phyloP scores from a whole-genome alignment of 2,888 invertebrate genomes.

The Drosophila melanosoma region DNA sequence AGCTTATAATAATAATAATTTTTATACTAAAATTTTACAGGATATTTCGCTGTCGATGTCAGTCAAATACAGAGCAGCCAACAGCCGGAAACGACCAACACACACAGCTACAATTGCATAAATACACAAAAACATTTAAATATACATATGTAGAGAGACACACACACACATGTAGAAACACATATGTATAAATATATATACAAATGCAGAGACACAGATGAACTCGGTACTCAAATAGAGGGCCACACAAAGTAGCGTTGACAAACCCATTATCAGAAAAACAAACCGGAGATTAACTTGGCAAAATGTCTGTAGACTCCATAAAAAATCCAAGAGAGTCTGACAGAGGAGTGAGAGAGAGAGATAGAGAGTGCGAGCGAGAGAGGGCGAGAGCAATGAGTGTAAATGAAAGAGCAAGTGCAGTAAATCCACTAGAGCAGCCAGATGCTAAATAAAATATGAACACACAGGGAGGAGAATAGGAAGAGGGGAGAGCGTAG shows the following conservation, averaged over 20 bases:
- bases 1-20: not conserved
- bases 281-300: constrained; percentile 81
- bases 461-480: constrained; percentile 33
- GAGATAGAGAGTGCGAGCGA: constrained; percentile 17
- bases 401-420: constrained; percentile 48
- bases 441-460: constrained; percentile 78
- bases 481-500: not conserved
- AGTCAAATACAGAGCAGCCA: constrained; percentile 6
- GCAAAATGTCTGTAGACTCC: constrained; percentile 78
- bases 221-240: constrained; percentile 57
- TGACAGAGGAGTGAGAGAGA: constrained; percentile 6
- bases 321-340: constrained; percentile 55
- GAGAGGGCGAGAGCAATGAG: constrained; percentile 7
- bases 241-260: constrained; percentile 73
- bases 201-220: constrained; percentile 36
- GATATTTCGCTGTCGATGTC: not conserved
- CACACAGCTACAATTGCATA: constrained; percentile 42
- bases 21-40: constrained; percentile 1
- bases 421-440: constrained; percentile 48
- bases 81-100: constrained; percentile 16
- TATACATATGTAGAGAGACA: constrained; percentile 13
- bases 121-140: constrained; percentile 48
- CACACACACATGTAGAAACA: constrained; percentile 1
- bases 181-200: not conserved
- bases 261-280: constrained; percentile 81